Conservation (phyloP, 2,113 vertebrate genomes). For the Solea solea region DNA sequence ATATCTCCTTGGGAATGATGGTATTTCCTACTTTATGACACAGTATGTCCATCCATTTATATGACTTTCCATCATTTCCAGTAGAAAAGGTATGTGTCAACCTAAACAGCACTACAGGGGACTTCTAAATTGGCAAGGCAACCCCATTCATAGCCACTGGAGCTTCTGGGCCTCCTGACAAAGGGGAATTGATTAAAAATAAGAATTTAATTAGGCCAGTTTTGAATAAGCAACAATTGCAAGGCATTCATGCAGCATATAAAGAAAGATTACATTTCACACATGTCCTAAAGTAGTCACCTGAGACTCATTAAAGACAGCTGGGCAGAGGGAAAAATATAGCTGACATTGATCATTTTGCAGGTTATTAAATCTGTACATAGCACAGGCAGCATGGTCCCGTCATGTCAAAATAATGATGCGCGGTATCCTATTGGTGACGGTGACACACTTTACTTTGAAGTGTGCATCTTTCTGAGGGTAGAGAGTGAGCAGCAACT, state of each 20-base stretch:
- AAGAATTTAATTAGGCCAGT: constrained; percentile 70
- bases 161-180: constrained; percentile 52
- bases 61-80: constrained; percentile 56
- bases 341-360: constrained; percentile 72
- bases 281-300: constrained; percentile 66
- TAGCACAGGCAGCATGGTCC: constrained; percentile 40
- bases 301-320: constrained; percentile 80
- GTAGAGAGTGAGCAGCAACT: constrained; percentile 56
- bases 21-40: constrained; percentile 60
- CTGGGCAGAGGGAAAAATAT: constrained; percentile 53
- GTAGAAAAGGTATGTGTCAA: constrained; percentile 54
- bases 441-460: constrained; percentile 68
- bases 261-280: constrained; percentile 60
- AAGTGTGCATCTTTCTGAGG: constrained; percentile 67
- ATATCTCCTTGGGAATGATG: constrained; percentile 45
- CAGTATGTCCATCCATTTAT: constrained; percentile 44
- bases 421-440: constrained; percentile 63
- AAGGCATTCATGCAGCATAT: constrained; percentile 42
- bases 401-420: constrained; percentile 65
- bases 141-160: constrained; percentile 53
- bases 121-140: constrained; percentile 63
- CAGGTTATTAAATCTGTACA: constrained; percentile 55
- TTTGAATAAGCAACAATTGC: constrained; percentile 72
- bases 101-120: constrained; percentile 68
- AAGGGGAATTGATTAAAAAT: constrained; percentile 73